A percentile compares a stretch with the other conserved stretches of the same genome.
Conservation (phyloP, 2,888 invertebrate genomes). For the Rosalia funebris region DNA sequence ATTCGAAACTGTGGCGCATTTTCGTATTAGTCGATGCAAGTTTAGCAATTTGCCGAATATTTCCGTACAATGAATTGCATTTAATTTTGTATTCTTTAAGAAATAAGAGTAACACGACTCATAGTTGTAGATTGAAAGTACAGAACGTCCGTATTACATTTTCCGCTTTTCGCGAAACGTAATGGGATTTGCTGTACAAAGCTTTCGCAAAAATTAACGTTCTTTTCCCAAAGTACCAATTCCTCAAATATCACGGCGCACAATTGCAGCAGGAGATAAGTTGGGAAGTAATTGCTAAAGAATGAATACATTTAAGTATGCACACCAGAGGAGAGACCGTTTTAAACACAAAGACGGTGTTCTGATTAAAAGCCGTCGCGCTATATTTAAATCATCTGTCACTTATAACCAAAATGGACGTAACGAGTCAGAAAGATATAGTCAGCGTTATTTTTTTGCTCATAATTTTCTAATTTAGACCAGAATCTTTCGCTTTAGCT, state of each 20-base stretch:
- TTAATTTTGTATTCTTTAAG: too few species aligned
- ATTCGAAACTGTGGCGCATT: too few species aligned
- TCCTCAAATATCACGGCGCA: not conserved
- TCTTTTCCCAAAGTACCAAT: slow-evolving; percentile 7
- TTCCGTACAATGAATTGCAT: too few species aligned
- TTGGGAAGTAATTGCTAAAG: slow-evolving; percentile 17
- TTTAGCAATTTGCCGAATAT: too few species aligned
- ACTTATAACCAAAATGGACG: not conserved
- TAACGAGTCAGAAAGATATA: not conserved
- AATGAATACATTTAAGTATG: slow-evolving; percentile 18
- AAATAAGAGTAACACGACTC: too few species aligned
- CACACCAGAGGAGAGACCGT: slow-evolving; percentile 15
- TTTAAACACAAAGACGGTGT: slow-evolving; percentile 20
- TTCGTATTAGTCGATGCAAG: too few species aligned
- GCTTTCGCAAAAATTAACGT: slow-evolving; percentile 8
- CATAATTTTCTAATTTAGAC: not conserved
- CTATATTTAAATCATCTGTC: not conserved
- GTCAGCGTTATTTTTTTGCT: not conserved
- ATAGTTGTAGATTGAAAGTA: not conserved
- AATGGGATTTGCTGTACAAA: slow-evolving; percentile 10
- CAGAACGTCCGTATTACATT: not conserved
- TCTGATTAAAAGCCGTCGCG: slow-evolving; percentile 25
- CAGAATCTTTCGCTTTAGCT: too few species aligned
- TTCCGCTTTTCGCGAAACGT: slow-evolving; percentile 2
- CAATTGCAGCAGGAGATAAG: slow-evolving; percentile 11